Evolutionary conservation across 2,888 invertebrate species (phyloP).

Genomic region (Scrobipalpa costella): DNA sequence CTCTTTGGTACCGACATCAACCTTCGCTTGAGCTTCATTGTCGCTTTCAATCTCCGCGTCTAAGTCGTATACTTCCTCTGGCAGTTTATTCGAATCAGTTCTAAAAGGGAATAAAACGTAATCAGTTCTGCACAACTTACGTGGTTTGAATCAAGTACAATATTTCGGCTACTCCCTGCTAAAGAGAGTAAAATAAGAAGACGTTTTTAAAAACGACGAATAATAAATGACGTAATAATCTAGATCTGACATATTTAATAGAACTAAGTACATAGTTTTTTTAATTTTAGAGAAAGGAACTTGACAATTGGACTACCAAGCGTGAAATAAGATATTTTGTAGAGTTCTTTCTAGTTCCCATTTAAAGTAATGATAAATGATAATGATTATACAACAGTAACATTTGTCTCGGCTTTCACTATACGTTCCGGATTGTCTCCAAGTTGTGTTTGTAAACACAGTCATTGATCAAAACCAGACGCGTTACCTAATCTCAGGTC

Average conservation of each 20-base stretch:
- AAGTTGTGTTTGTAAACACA: slow-evolving; percentile 10
- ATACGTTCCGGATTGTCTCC: not conserved
- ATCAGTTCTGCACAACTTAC: not conserved
- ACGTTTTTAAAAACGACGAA: too few relatives aligned
- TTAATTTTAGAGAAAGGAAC: too few relatives aligned
- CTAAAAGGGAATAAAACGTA: not conserved
- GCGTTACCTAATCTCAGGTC: slow-evolving; percentile 5
- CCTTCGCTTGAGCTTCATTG: slow-evolving; percentile 86
- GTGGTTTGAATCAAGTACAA: too few relatives aligned
- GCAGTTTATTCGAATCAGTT: slow-evolving; percentile 52
- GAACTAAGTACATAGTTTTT: too few relatives aligned
- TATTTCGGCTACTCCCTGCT: too few relatives aligned
- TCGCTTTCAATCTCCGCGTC: slow-evolving; percentile 92
- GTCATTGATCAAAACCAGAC: not conserved
- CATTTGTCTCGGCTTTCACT: not conserved
- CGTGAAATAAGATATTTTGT: not conserved
- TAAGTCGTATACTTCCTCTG: slow-evolving; percentile 94
- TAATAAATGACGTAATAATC: too few relatives aligned
- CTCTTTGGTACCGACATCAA: slow-evolving; percentile 92
- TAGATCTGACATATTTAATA: too few relatives aligned
- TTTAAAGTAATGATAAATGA: not conserved
- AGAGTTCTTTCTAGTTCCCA: too few relatives aligned
- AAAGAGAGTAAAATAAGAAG: too few relatives aligned
- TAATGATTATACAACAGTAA: not conserved
- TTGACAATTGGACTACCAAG: too few relatives aligned